Base-by-base conservation (phyloP, 2,113 vertebrate species). In the Perccottus glenii region DNA sequence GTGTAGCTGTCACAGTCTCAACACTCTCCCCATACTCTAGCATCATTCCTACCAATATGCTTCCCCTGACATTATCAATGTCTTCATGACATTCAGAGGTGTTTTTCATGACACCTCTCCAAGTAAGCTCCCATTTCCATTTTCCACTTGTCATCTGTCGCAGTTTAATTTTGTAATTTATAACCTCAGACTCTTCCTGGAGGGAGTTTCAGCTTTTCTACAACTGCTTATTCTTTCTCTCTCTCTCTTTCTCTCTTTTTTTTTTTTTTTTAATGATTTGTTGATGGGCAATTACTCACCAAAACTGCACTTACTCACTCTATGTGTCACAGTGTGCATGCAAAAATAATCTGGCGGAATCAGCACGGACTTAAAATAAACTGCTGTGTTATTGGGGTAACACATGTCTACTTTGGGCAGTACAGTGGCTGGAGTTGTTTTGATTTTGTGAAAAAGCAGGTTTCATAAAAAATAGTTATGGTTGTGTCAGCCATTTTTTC, bases 21-120 rank as follows among this genome's bases (percentile, higher is more conserved):
- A 47, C 70, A 50, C 40, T 32, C 44, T 60, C 55, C 42, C 49
- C 40, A 32, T 74, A 52, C 64, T 53, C 5, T 43, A 38, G 47
- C 50, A 53, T 4, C 3, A 56, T 52, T 15, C 43, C 51, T 57
- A 59, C 11, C 15, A 11, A 33, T 43, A 46, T 16, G 5, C 10
- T 47, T 53, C 51, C 45, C 58, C 19, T 8, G 4, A 64, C 51
- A 4, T 44, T 47, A 45, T 67, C 15, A 36, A 2, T 33, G 12
- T 61, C 42, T 4, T 62, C 36, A 44, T 65, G 53, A 56, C 44
- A 59, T 35, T 27, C 45, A 12, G 33, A 38, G 52, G 52, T 55
- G 33, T 55, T 55, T 55, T 55, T 55, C 33, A 55, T 55, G 52
- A 55, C 52, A 38, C 52, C 33, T 40, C 38, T 55, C 52, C 52